These are phyloP conservation scores for Brenthis hecate DNA, from an alignment of 2,888 invertebrate genomes.

Conservation along the genomic window DNA sequence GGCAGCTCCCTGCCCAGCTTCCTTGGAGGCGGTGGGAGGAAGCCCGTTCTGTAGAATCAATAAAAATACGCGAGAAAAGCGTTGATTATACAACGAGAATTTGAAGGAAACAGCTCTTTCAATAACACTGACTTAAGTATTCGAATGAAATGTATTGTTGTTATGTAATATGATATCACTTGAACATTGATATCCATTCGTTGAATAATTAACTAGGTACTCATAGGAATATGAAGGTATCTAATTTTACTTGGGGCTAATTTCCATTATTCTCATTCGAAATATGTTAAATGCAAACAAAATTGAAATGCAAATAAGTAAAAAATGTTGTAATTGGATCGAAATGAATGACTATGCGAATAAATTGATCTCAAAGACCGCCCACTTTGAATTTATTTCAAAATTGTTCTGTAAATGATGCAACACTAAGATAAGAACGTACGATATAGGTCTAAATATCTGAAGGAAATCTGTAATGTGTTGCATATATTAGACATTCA, in stretches of 20 bases:
- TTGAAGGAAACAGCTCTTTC: slow-evolving; percentile 69
- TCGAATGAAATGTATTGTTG: slow-evolving; percentile 37
- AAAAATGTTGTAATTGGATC: slow-evolving; percentile 17
- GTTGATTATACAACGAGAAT: slow-evolving; percentile 80
- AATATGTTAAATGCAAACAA: not conserved
- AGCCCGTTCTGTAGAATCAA: slow-evolving; percentile 70
- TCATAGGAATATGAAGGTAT: not conserved
- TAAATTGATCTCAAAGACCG: slow-evolving; percentile 28
- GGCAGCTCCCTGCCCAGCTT: slow-evolving; percentile 77
- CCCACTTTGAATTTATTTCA: slow-evolving; percentile 32
- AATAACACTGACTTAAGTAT: slow-evolving; percentile 61
- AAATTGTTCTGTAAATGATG: slow-evolving; percentile 37
- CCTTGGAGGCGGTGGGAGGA: slow-evolving; percentile 63
- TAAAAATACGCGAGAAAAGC: slow-evolving; percentile 81
- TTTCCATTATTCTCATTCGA: not conserved
- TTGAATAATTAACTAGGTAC: slow-evolving; percentile 9
- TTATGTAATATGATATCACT: slow-evolving; percentile 27
- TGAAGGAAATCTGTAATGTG: slow-evolving; percentile 39
- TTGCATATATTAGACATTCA: slow-evolving; percentile 70
- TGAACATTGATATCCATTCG: slow-evolving; percentile 21
- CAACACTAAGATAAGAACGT: slow-evolving; percentile 21
- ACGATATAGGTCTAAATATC: slow-evolving; percentile 19
- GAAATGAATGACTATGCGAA: slow-evolving; percentile 24
- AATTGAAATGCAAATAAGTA: slow-evolving; percentile 1
- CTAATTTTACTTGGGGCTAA: not conserved